Base-by-base conservation (phyloP, 2,888 invertebrate species). In the Odontocolon sp. region DNA sequence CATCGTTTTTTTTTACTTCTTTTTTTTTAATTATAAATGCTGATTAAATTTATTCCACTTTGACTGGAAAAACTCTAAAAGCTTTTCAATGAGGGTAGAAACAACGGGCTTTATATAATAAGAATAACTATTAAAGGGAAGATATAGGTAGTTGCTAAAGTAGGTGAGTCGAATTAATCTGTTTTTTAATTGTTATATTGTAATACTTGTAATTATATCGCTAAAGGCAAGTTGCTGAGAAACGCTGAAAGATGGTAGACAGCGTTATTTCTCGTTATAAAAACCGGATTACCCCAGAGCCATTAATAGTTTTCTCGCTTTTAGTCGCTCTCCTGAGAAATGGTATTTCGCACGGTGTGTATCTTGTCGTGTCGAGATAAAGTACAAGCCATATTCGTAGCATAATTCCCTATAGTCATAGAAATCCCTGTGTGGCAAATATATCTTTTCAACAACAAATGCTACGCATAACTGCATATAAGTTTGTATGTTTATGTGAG, bases 401-500 rank as follows among this genome's bases (percentile, higher is more conserved):
- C 50, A 74, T 75, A 79, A 79, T 77, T 80, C 71, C 47, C 67
- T 26, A 70, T 50, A 21, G 40, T 21, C 61, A 23, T 71, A 14
- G 56, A 21, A 70, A 68, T 64, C 63, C 16, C 36, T 56, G 40
- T 40, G 45, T 72, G 59, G 68, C 57, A 59, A 79, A 71, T 77
- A 69, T 50, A 68, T 71, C 69, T 66, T 50, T 61, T 45, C 31
- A 38, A 59, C 57, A 26, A 52, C 45, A 47, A 45, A 50, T 45
- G 52, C 38, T 64, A 40, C 42, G 42, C 40, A 26, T 36, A 38
- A 70, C 26, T 18, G 40, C 18, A 47, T 36, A 40, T 40, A n/a
- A 50, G 57, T 52, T 64, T 47, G 68, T 56, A 45, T 6, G 28
- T 8, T n/a, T 16, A 26, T 16, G 28, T 23, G 21, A 47, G 9